Evolutionary conservation across 2,797 vertebrate genomes (phyloP), one percentile per base, ranked within the genome.

Genomic region (Melanotaenia trifasciata): DNA sequence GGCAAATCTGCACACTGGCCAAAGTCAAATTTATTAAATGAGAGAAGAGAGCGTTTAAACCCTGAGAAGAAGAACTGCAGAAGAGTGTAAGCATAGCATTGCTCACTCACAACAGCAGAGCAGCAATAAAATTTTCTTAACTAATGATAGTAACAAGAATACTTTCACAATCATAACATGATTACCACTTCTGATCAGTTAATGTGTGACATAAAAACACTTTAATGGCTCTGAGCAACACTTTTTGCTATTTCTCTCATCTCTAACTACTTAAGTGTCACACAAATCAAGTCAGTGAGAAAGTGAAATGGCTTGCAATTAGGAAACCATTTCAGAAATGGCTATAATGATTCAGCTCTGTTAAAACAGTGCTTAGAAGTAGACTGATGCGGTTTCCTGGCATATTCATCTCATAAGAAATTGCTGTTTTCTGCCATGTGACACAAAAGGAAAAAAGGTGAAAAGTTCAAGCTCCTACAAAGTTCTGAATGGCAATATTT

Each of bases 1-100:
- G 47, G 60, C 13, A 38, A 50, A 63, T 50, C 67, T 43, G 64
- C 67, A 67, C 66, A 26, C 83, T 59, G 74, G 86, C 90, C 92
- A 94, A 94, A 94, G 92, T 94, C 94, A 94, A 93, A 95, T 92
- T 93, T 89, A 95, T 94, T 91, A 92, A 91, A 94, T 45, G 64
- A 74, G 72, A 51, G 58, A 70, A 56, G 72, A 58, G 45, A 73
- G 64, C 60, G 68, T 70, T 76, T 43, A 73, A 74, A 80, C 59
- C 74, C 57, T 1, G 12, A 64, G 43, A 75, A 58, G 57, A 89
- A 64, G 62, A 4, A 45, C 68, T 54, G 65, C 28, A 5, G 70
- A 62, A 72, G 64, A 85, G 87, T 93, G 90, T 85, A 78, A 79
- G 67, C 47, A 74, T 72, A 78, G 70, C 74, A 80, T 74, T 81